Conservation (phyloP, 2,888 invertebrate genomes). For the Agrochola circellaris region DNA sequence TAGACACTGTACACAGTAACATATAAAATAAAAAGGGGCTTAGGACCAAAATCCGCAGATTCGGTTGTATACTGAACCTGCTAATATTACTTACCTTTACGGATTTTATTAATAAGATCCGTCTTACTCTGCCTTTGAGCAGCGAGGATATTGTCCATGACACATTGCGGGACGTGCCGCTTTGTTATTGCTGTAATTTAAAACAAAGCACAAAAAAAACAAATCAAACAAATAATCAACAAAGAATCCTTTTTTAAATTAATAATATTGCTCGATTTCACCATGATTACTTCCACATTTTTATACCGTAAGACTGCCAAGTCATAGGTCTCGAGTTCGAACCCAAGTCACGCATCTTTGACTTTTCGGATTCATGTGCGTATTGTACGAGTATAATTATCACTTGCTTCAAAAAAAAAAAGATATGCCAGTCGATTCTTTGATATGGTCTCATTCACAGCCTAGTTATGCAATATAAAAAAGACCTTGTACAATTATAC, state of each 20-base stretch:
- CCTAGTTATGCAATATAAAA: no score
- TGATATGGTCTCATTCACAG: no score
- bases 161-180: slow-evolving; percentile 1
- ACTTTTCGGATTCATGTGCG: no score
- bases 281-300: no score
- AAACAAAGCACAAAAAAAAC: background rate
- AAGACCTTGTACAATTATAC: no score
- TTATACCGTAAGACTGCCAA: no score
- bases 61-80: background rate
- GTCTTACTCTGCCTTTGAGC: background rate
- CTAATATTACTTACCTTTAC: slow-evolving; percentile 11
- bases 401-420: no score
- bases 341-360: no score
- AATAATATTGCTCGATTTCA: no score
- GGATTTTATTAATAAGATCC: slow-evolving; percentile 2
- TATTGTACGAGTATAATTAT: no score
- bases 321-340: no score
- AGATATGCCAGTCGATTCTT: no score
- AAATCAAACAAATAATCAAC: background rate
- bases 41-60: background rate
- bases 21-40: background rate
- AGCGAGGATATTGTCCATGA: slow-evolving; percentile 30
- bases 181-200: slow-evolving; percentile 30
- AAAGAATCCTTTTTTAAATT: background rate
- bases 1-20: background rate